Percentiles rank a stretch among this genome's conserved stretches.
Evolutionary conservation across 2,797 vertebrate species (phyloP).

Genomic region (Rousettus madagascariensis): DNA sequence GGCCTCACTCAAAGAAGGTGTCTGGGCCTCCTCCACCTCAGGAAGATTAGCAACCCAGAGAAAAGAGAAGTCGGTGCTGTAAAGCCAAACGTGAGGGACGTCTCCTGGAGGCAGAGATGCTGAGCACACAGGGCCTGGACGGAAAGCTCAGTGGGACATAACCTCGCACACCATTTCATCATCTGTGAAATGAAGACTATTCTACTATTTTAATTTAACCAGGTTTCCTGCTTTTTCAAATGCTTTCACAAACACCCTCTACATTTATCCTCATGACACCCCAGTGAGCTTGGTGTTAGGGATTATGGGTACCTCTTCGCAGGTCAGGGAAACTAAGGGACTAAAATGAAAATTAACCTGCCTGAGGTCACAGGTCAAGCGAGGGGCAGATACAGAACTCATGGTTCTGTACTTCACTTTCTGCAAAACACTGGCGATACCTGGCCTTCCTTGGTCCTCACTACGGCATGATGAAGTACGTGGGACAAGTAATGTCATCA

Average conservation of each 20-base stretch:
- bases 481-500: neutral
- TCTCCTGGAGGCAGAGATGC: neutral
- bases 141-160: neutral
- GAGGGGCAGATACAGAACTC: neutral
- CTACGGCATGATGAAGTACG: neutral
- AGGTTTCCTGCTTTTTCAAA: neutral
- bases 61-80: constrained; percentile 53
- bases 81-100: neutral
- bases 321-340: neutral
- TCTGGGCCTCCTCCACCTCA: constrained; percentile 11
- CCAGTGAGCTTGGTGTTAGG: neutral
- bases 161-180: neutral
- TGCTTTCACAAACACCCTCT: neutral
- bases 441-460: neutral
- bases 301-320: neutral
- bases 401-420: neutral
- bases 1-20: constrained; percentile 42
- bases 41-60: constrained; percentile 29
- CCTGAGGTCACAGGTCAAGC: neutral
- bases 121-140: neutral
- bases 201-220: neutral
- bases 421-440: neutral
- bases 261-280: neutral
- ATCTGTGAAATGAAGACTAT: neutral
- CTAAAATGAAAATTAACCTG: neutral